Evolutionary conservation across 2,888 invertebrate species (phyloP), one percentile per base, ranked within the genome.

Genomic region (Sisyra terminalis): DNA sequence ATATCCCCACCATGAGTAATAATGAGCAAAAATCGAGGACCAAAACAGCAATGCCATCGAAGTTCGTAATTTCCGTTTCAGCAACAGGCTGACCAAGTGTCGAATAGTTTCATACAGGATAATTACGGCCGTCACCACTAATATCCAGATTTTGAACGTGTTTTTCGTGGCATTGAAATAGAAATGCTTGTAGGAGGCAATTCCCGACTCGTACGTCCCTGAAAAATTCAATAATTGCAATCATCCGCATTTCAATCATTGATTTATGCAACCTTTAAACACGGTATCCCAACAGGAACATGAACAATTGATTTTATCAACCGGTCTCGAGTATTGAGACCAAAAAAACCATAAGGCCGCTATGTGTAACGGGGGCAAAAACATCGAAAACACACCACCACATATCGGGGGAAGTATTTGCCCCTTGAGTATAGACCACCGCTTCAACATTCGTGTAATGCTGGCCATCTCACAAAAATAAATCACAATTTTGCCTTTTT

Each of bases 281-380:
- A 81, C 73, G 0, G 80, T 81, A 54, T 82, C 82, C 77, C 81
- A 82, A 55, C 81, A 82, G 9, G 76, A 75, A 58, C 80, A 80
- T 11, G 73, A 70, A 54, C 81, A 81, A 49, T 69, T 71, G 44
- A 67, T 65, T 49, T 65, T 69, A 54, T 79, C 76, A 38, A 81
- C 75, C 46, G 66, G 67, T 15, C 73, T 68, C 32, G 77, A 70
- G 58, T 73, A 76, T 51, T 75, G 71, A 52, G 71, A 69, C 80
- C 80, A 81, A 52, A 78, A 72, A 54, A 72, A 67, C 59, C 70
- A 71, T 30, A 77, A 59, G 42, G 71, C 65, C 39, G 66, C 65
- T 45, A 78, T 75, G 51, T 77, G 77, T 11, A 73, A 57, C 13
- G 75, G 72, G 36, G 75, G 76, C 50, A 77, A 64, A 14, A 71